phyloP scores from a whole-genome alignment of 1,140 invertebrate species.

The Coelopa frigida region DNA sequence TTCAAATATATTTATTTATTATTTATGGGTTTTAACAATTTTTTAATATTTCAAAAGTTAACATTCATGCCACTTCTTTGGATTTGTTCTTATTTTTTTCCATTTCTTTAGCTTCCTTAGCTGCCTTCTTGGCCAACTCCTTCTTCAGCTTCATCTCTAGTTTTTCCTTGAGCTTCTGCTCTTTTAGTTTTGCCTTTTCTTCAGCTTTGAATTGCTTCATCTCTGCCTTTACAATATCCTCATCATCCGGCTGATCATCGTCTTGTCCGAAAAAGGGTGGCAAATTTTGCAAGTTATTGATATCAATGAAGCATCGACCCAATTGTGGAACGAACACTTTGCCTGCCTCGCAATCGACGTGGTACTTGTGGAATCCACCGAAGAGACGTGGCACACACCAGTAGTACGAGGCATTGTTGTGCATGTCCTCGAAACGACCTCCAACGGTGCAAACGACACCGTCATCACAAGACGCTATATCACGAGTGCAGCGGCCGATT shows the following conservation, averaged over 20 bases:
- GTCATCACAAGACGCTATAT: constrained; percentile 22
- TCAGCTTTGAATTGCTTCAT: constrained; percentile 30
- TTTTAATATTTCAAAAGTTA: no score
- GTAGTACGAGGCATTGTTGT: constrained; percentile 28
- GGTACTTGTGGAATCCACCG: constrained; percentile 26
- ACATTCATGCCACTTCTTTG: no score
- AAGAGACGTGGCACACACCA: constrained; percentile 19
- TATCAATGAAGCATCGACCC: constrained; percentile 11
- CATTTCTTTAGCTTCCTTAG: constrained; percentile 30
- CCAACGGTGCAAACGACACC: constrained; percentile 16
- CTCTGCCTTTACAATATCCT: constrained; percentile 31
- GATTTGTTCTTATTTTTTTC: constrained; percentile 31
- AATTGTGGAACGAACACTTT: constrained; percentile 19
- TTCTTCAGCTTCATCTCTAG: constrained; percentile 32
- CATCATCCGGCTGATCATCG: constrained; percentile 15
- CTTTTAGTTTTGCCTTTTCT: constrained; percentile 28
- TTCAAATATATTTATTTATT: no score
- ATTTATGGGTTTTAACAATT: no score
- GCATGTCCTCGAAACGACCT: constrained; percentile 17
- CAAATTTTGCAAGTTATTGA: constrained; percentile 4
- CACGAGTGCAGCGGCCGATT: constrained; percentile 23
- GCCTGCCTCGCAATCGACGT: constrained; percentile 27
- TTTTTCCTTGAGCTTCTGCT: constrained; percentile 26
- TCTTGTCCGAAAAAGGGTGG: constrained; percentile 1
- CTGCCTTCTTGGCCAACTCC: constrained; percentile 26